Evolutionary conservation across 2,113 vertebrate genomes (phyloP), one percentile per base, ranked within the genome.

Genomic region (Myiozetetes cayanensis): DNA sequence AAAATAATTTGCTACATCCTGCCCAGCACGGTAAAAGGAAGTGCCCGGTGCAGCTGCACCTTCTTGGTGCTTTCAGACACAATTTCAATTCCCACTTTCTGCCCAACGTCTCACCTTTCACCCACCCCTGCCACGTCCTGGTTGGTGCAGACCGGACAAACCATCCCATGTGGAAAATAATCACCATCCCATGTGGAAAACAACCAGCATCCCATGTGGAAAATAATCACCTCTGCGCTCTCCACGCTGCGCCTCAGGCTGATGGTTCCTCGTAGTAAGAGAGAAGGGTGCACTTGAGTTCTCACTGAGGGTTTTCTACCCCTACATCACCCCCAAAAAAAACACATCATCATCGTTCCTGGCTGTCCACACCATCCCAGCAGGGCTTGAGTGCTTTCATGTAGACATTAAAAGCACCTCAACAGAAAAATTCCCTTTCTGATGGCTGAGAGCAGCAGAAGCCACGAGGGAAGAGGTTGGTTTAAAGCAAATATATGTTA

Each of bases 71-170:
- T 96, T 96, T 97, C 97, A 94, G 96, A 96, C 92, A 87, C 61
- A 95, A 97, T 98, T 98, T 98, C 98, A 96, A 97, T 98, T 98
- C 98, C 98, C 96, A 97, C 97, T 98, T 98, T 97, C 95, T 95
- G 96, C 96, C 96, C 49, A 97, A 96, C 95, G 88, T 96, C 96
- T 96, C 97, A 97, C 97, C 97, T 98, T 97, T 97, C 1, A 67
- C 95, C 96, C 92, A 5, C 43, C 43, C 95, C 43, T 17, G 16
- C 15, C 43, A 44, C 43, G 16, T 18, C 43, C 43, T 44, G 43
- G 41, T 58, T 72, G 93, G 15, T 43, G 43, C 43, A 43, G 43
- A 43, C 17, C 43, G 6, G 17, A 17, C 43, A 44, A 44, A 44
- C 43, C 43, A 17, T 44, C 43, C 43, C 43, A 8, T 44, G 43